phyloP scores from a whole-genome alignment of 1,140 invertebrate species.

The Philopotamus ludificatus region DNA sequence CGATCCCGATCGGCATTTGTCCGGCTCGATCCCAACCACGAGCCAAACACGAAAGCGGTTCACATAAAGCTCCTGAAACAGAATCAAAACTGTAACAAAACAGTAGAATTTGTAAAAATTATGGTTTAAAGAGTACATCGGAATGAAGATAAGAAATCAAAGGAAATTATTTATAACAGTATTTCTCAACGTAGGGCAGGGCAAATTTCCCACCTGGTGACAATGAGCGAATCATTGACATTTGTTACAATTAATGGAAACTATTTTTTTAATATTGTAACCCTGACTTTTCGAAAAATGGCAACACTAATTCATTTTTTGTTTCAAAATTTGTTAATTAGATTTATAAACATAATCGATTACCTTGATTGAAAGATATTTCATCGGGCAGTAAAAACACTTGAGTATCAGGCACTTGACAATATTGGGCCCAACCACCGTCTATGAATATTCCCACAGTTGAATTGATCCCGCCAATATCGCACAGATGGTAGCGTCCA shows the following conservation, averaged over 20 bases:
- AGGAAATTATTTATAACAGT: too few relatives aligned
- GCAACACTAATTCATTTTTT: too few relatives aligned
- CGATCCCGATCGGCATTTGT: constrained; percentile 59
- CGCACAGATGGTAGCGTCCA: constrained; percentile 64
- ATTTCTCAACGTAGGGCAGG: too few relatives aligned
- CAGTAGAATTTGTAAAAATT: too few relatives aligned
- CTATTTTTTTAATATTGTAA: too few relatives aligned
- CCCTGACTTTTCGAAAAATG: too few relatives aligned
- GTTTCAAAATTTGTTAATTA: not conserved
- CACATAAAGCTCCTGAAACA: constrained; percentile 58
- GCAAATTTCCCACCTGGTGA: too few relatives aligned
- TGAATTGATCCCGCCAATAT: constrained; percentile 58
- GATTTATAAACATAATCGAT: constrained; percentile 6
- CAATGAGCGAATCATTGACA: too few relatives aligned
- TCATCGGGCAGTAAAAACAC: constrained; percentile 57
- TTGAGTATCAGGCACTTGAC: constrained; percentile 59
- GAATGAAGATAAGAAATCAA: too few relatives aligned
- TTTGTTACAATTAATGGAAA: not conserved
- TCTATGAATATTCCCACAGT: constrained; percentile 66
- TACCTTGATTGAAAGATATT: constrained; percentile 59
- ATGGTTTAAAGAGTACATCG: too few relatives aligned
- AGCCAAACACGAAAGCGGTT: constrained; percentile 67
- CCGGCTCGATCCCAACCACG: constrained; percentile 65
- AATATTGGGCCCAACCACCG: constrained; percentile 69
- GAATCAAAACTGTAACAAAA: too few relatives aligned